Evolutionary conservation across 2,888 invertebrate species (phyloP), one percentile per base, ranked within the genome.

Genomic region (Tupiocoris notatus): DNA sequence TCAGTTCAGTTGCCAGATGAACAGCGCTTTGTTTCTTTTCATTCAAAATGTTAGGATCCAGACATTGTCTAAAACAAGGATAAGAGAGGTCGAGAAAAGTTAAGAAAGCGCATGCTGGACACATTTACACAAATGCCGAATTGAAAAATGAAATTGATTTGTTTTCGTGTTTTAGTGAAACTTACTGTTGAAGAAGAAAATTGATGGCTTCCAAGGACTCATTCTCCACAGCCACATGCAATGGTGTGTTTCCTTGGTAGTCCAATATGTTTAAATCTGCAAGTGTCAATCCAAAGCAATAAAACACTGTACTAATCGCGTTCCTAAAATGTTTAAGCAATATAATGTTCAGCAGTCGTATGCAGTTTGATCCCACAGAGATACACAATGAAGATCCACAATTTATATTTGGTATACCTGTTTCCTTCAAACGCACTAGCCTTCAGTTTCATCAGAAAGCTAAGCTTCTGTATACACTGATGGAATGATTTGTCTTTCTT

Each of bases 181-280:
- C 89, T 89, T 85, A 92, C 92, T 88, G 87, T 81, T 90, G 88
- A 66, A 95, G 84, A 66, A 95, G 86, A 83, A 89, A 92, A 79
- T 91, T 90, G 18, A 94, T 86, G 0, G 90, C 89, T 63, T 90
- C 90, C 58, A 90, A 83, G 1, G 93, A 88, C 80, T 90, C 90
- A 79, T 87, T 88, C 82, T 92, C 91, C 0, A 94, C 91, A 0
- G 94, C 93, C 17, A 91, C 85, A 82, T 95, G 95, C 0, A 95
- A 85, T 0, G 94, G 91, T 0, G 94, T 94, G 83, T 94, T 93
- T 0, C 93, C 93, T 21, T 86, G 87, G 80, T 89, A 89, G 83
- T 93, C 93, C 81, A 86, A 86, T 18, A 87, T 86, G 82, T 92
- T 91, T 68, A 93, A 84, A 86, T 92, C 93, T 92, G 85, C 1